A percentile compares a stretch with the other conserved stretches of the same genome.
Evolutionary conservation across 1,140 invertebrate species (phyloP).

Genomic region (Potamilus streckersoni): DNA sequence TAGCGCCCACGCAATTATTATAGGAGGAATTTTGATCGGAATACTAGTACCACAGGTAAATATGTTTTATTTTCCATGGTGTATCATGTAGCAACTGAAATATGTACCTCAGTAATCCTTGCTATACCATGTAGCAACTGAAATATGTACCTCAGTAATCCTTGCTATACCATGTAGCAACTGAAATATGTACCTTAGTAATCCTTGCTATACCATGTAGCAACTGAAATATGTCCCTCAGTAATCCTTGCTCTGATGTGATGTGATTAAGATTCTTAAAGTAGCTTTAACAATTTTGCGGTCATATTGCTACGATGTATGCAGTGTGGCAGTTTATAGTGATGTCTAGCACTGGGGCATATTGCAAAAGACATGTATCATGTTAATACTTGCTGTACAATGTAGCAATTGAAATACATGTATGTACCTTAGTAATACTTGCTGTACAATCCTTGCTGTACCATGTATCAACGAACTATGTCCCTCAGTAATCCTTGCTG

Average conservation of each 20-base stretch:
- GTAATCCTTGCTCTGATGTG: neutral
- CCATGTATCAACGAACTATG: neutral
- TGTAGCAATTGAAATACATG: neutral
- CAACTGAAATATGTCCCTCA: neutral
- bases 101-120: neutral
- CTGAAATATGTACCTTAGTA: neutral
- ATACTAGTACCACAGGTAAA: constrained; percentile 51
- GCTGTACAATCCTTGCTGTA: neutral
- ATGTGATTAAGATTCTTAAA: too few species aligned
- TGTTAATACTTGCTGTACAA: neutral
- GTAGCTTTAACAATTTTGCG: too few species aligned
- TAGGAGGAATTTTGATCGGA: constrained; percentile 42
- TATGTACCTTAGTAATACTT: neutral
- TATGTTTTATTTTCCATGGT: neutral
- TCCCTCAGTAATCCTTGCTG: neutral
- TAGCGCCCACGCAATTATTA: constrained; percentile 40
- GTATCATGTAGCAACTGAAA: neutral
- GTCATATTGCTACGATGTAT: too few species aligned
- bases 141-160: neutral
- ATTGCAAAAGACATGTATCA: too few species aligned
- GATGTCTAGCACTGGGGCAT: too few species aligned
- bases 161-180: neutral
- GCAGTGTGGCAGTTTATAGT: too few species aligned
- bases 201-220: neutral
- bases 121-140: neutral